Base-by-base conservation (phyloP, 2,888 invertebrate genomes). In the Leucania comma region DNA sequence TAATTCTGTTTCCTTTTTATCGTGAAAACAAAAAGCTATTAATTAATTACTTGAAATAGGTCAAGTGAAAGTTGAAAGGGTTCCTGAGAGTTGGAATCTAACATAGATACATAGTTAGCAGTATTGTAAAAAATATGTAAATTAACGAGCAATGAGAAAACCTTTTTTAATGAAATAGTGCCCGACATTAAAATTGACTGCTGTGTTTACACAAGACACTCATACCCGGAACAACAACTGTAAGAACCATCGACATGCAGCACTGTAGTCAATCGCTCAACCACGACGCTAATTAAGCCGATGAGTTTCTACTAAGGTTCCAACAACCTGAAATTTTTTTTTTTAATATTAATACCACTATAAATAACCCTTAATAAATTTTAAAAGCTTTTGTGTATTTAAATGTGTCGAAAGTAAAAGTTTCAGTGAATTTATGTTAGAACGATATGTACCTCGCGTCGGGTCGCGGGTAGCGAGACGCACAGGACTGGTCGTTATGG, bases 361-460 rank as follows among this genome's bases (percentile, higher is more conserved):
- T 20, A 20, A 4, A 2, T 14, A 29, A 59, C n/a, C 3, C 20
- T 24, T 24, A 22, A 8, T 38, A 38, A 12, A n/a, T 42, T 42
- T 42, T 59, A 22, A 73, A 35, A 53, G 32, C 46, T 5, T 24
- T 54, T 53, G 26, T 54, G 12, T 46, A 35, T 35, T 29, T 26
- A 17, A 60, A 51, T 3, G 29, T 50, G n/a, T 14, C n/a, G 20
- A 53, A 22, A 20, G 65, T 48, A 32, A 70, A 56, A 38, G 32
- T 38, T 72, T 54, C 51, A 63, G 14, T 46, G 9, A 75, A 64
- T 64, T 22, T 26, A n/a, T 46, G 20, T 26, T 46, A 74, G 17
- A 70, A 35, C 46, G 46, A 26, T 46, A 35, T 29, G n/a, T 73
- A 14, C 17, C 5, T 2, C 4, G 29, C 29, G 29, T 29, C 4